These are phyloP conservation scores for Lepetodrilus schrolli DNA, from an alignment of 2,888 invertebrate species.

Conservation along the genomic window DNA sequence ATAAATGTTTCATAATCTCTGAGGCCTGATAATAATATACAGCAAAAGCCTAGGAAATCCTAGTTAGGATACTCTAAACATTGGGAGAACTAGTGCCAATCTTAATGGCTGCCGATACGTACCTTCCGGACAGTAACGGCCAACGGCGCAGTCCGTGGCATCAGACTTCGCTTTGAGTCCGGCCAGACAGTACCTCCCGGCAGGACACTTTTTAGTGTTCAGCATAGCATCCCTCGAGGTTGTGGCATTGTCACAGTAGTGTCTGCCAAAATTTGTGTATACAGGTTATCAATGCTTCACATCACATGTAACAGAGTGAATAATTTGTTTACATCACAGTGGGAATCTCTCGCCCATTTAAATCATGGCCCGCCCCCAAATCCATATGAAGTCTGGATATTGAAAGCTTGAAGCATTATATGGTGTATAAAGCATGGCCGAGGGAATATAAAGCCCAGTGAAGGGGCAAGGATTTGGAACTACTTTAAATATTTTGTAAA, in stretches of 20 bases:
- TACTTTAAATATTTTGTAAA: no score
- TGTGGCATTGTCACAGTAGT: constrained; percentile 72
- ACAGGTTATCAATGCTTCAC: no score
- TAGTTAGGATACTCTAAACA: background rate
- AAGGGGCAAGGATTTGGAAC: no score
- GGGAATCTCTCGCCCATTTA: no score
- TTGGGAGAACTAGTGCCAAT: background rate
- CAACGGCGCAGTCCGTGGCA: constrained; percentile 60
- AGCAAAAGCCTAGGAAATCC: background rate
- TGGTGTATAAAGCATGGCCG: no score
- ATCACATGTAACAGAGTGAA: background rate
- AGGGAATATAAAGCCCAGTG: no score
- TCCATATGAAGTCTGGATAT: no score
- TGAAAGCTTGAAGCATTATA: no score
- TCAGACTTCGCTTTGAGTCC: constrained; percentile 49
- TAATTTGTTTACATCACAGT: background rate
- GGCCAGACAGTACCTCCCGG: constrained; percentile 64
- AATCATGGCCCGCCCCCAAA: background rate
- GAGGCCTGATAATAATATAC: background rate
- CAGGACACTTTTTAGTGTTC: constrained; percentile 67
- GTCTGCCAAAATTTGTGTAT: constrained; percentile 45
- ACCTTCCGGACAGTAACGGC: constrained; percentile 71
- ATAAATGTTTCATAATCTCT: no score
- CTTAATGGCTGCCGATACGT: no score
- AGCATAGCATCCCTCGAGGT: constrained; percentile 69